Evolutionary conservation across 2,888 invertebrate species (phyloP).

Genomic region (Caenorhabditis sp.): DNA sequence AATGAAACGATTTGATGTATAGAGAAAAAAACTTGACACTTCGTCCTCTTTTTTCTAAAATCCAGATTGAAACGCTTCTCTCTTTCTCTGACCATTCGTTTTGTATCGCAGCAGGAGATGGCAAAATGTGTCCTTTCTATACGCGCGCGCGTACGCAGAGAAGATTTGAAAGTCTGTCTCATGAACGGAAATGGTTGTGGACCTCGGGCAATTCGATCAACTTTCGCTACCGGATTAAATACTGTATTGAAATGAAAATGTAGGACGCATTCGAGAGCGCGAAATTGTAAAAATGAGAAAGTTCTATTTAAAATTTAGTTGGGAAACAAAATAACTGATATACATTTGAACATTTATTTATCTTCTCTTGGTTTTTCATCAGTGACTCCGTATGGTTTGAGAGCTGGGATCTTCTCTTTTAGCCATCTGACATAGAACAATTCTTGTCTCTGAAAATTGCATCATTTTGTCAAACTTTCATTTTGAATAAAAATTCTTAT

Average conservation of each 20-base stretch:
- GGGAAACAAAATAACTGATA: background rate
- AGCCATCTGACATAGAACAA: constrained; percentile 64
- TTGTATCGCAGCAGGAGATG: background rate
- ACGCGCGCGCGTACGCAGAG: background rate
- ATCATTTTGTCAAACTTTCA: background rate
- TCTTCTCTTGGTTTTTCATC: constrained; percentile 39
- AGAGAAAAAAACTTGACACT: background rate
- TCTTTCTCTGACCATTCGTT: background rate
- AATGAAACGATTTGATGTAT: background rate
- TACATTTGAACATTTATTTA: constrained; percentile 4
- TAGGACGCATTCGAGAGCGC: background rate
- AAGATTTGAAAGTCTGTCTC: background rate
- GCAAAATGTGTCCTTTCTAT: background rate
- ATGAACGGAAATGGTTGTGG: background rate
- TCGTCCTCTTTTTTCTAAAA: background rate
- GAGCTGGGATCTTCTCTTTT: constrained; percentile 58
- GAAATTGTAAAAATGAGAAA: background rate
- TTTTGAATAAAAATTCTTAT: too few relatives aligned
- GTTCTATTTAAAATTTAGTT: background rate
- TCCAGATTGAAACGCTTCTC: background rate
- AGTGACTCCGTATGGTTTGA: constrained; percentile 51
- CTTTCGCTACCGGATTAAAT: background rate
- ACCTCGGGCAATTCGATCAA: background rate
- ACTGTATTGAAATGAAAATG: background rate
- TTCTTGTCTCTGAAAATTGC: constrained; percentile 51